These are phyloP conservation scores for Rhinatrema bivittatum DNA, from an alignment of 2,797 vertebrate species.

Conservation along the genomic window DNA sequence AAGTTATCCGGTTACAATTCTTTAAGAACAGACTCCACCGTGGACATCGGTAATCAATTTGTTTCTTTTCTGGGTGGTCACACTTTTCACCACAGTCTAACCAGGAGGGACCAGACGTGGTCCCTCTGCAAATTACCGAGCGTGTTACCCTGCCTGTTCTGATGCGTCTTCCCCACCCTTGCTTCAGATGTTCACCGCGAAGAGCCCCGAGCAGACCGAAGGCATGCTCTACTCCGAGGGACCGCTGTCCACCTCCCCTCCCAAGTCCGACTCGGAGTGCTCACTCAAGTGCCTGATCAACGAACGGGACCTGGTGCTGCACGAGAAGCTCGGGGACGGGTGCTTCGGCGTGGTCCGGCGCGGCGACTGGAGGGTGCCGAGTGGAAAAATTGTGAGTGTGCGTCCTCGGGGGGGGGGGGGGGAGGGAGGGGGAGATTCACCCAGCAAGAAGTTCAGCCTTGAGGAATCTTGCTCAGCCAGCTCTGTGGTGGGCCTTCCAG, in stretches of 20 bases:
- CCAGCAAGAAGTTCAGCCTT: too few relatives aligned
- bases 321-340: constrained; percentile 72
- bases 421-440: too few relatives aligned
- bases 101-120: too few relatives aligned
- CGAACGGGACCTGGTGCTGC: constrained; percentile 66
- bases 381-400: constrained; percentile 62
- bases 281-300: constrained; percentile 73
- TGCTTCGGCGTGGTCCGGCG: constrained; percentile 79
- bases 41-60: too few relatives aligned
- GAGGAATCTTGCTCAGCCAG: neutral
- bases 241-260: neutral
- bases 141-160: too few relatives aligned
- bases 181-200: constrained; percentile 39
- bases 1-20: too few relatives aligned
- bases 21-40: too few relatives aligned
- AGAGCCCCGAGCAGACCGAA: constrained; percentile 44
- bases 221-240: neutral
- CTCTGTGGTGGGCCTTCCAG: neutral
- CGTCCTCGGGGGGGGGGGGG: rapidly evolving
- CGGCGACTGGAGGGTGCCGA: constrained; percentile 70
- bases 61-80: too few relatives aligned
- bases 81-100: too few relatives aligned
- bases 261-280: constrained; percentile 17
- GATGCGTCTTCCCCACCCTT: too few relatives aligned
- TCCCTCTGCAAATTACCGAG: too few relatives aligned